Conservation (phyloP, 2,888 invertebrate species). For the Trachelus iudaicus region DNA sequence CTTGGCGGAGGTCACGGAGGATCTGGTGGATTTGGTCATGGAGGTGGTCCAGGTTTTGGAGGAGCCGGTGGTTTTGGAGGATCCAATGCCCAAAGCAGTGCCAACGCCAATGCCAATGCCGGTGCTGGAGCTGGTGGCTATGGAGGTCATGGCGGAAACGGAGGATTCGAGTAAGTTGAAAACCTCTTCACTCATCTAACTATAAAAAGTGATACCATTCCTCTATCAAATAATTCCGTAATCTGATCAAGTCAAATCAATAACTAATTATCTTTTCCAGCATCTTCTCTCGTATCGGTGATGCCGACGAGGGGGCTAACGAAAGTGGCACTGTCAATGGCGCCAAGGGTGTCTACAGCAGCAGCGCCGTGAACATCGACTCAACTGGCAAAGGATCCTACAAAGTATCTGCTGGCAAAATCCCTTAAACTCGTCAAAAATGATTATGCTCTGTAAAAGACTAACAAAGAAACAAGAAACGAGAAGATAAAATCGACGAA, state of each 20-base stretch:
- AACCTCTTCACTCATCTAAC: neutral
- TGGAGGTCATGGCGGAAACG: conserved; percentile 17
- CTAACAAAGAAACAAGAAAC: neutral
- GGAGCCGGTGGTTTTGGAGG: conserved; percentile 15
- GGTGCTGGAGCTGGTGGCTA: conserved; percentile 17
- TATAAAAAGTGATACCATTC: neutral
- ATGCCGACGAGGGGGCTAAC: conserved; percentile 54
- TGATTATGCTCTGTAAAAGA: neutral
- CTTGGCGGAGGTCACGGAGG: conserved; percentile 10
- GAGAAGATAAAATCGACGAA: neutral
- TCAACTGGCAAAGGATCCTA: conserved; percentile 67
- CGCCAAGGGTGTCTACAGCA: conserved; percentile 67
- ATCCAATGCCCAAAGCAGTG: conserved; percentile 26
- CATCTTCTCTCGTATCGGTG: conserved; percentile 63
- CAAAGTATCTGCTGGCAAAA: conserved; percentile 67
- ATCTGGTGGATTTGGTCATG: conserved; percentile 5
- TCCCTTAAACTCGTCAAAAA: conserved; percentile 16
- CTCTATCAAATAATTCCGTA: neutral
- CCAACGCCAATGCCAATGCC: conserved; percentile 34
- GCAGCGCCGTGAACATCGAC: conserved; percentile 66
- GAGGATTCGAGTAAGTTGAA: conserved; percentile 8
- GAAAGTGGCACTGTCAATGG: conserved; percentile 64
- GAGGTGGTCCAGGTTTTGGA: conserved; percentile 12
- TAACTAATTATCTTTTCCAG: conserved; percentile 30
- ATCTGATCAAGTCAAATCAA: neutral